phyloP scores from a whole-genome alignment of 1,140 invertebrate species.

The Homarus americanus region DNA sequence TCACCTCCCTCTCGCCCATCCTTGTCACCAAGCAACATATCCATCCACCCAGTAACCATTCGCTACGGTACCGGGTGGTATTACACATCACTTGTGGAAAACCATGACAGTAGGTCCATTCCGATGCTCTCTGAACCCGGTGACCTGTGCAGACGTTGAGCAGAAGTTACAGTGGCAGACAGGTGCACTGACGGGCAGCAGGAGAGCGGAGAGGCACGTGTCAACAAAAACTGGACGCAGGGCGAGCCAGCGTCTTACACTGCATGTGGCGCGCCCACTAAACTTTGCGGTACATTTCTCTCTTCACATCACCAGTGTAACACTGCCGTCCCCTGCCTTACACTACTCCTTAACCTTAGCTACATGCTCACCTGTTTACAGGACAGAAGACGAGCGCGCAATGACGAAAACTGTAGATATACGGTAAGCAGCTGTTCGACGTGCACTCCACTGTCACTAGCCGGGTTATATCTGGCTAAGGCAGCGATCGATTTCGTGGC shows the following conservation, averaged over 20 bases:
- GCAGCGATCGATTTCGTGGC: slow-evolving; percentile 31
- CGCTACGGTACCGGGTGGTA: not conserved
- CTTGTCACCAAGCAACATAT: not conserved
- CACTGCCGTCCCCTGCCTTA: not conserved
- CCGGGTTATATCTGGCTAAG: slow-evolving; percentile 33
- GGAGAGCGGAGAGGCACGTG: slow-evolving; percentile 29
- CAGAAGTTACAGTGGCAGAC: not conserved
- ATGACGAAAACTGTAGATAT: not conserved
- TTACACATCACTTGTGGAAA: not conserved
- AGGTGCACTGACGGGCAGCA: slow-evolving; percentile 29
- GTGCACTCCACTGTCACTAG: not conserved
- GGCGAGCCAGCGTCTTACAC: slow-evolving; percentile 29
- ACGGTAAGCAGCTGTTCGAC: not conserved
- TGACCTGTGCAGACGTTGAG: slow-evolving; percentile 15
- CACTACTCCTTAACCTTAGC: not conserved
- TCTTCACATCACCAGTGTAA: not conserved
- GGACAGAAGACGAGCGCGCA: not conserved
- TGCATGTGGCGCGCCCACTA: slow-evolving; percentile 29
- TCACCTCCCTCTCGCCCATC: not conserved
- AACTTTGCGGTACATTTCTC: not conserved
- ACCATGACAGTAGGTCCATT: not conserved
- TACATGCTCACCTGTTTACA: slow-evolving; percentile 19
- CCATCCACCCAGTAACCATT: not conserved
- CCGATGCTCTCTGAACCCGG: not conserved
- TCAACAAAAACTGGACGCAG: slow-evolving; percentile 44